Evolutionary conservation across 2,113 vertebrate species (phyloP).

Genomic region (Antechinus stuartii): DNA sequence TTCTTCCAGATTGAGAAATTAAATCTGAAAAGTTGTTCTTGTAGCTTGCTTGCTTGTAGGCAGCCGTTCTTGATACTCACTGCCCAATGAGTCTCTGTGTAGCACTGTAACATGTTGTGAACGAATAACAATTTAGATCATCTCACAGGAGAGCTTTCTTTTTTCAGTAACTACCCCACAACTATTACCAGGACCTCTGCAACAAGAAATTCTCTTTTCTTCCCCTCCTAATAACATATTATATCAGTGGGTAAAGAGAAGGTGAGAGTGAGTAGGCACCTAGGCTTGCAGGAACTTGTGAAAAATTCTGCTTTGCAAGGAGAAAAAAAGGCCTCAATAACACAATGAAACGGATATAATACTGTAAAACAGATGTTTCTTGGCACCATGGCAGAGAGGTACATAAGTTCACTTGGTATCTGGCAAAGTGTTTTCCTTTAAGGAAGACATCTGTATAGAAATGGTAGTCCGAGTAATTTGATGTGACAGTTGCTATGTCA

Average conservation of each 20-base stretch:
- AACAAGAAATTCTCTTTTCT: not conserved
- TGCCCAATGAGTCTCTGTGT: not conserved
- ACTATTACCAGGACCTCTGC: not conserved
- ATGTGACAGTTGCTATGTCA: constrained; percentile 85
- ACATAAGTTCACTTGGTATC: constrained; percentile 72
- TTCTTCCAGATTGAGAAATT: not conserved
- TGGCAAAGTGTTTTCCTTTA: constrained; percentile 78
- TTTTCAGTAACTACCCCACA: not conserved
- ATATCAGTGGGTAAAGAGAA: not conserved
- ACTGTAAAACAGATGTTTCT: constrained; percentile 77
- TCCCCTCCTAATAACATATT: not conserved
- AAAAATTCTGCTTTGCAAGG: constrained; percentile 9
- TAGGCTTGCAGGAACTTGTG: constrained; percentile 12
- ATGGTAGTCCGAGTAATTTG: constrained; percentile 77
- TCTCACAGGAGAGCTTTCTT: not conserved
- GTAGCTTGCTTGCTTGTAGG: not conserved
- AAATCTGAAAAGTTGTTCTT: not conserved
- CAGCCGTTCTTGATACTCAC: not conserved
- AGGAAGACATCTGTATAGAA: constrained; percentile 81
- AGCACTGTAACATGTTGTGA: not conserved
- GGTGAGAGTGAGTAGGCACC: not conserved
- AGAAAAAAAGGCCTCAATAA: constrained; percentile 13
- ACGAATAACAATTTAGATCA: not conserved
- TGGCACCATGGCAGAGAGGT: constrained; percentile 72
- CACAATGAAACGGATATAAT: constrained; percentile 44